These are phyloP conservation scores for Drosophila equinoxialis DNA, from an alignment of 1,140 invertebrate genomes.

Conservation along the genomic window DNA sequence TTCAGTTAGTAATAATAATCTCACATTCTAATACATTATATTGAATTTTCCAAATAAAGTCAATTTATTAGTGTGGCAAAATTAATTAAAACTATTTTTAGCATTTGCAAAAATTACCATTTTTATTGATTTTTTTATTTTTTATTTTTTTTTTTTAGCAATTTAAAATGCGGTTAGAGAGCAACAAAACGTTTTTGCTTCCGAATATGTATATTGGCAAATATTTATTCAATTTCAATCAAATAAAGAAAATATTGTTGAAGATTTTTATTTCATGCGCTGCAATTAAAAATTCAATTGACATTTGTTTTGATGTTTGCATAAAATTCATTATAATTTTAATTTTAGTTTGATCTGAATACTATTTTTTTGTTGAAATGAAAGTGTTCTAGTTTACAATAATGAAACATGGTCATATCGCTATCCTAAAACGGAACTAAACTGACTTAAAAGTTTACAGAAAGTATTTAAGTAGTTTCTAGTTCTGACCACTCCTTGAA, in stretches of 20 bases:
- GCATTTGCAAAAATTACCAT: constrained; percentile 39
- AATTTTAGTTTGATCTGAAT: background rate
- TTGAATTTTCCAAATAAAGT: constrained; percentile 20
- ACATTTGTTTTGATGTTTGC: background rate
- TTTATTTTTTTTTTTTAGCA: constrained; percentile 23
- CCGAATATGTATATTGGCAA: constrained; percentile 10
- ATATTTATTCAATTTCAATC: constrained; percentile 25
- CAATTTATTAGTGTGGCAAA: constrained; percentile 51
- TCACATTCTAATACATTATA: constrained; percentile 54
- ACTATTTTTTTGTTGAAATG: background rate
- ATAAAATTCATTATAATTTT: background rate
- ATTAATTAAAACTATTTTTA: constrained; percentile 69
- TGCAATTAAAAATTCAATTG: constrained; percentile 25
- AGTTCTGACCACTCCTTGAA: no score
- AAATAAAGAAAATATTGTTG: background rate
- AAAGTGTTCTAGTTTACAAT: no score
- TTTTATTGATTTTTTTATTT: background rate
- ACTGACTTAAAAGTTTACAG: no score
- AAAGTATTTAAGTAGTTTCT: no score
- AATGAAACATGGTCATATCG: no score
- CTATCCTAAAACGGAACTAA: no score
- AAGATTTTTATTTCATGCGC: constrained; percentile 1
- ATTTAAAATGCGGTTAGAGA: constrained; percentile 37
- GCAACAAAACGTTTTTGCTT: constrained; percentile 13
- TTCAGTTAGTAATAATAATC: constrained; percentile 53